phyloP scores from a whole-genome alignment of 2,888 invertebrate species.

The Pollenia amentaria region DNA sequence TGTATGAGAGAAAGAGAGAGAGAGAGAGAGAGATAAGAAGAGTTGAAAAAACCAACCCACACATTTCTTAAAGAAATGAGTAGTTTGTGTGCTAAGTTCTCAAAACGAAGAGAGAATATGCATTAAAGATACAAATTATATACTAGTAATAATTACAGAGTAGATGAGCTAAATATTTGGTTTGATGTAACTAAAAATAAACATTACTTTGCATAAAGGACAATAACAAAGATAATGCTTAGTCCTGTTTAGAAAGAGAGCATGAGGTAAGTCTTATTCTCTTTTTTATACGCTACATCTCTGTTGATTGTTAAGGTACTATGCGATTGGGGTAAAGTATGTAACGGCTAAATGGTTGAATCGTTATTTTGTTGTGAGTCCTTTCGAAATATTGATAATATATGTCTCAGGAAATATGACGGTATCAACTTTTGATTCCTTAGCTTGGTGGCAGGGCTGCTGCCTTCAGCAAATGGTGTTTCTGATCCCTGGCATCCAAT shows the following conservation, averaged over 20 bases:
- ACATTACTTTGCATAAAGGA: conserved; percentile 73
- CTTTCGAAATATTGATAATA: too few relatives aligned
- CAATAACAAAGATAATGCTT: conserved; percentile 21
- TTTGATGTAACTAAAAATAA: conserved; percentile 70
- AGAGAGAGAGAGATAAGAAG: neutral
- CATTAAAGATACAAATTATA: neutral
- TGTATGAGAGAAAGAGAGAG: neutral
- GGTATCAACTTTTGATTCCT: neutral
- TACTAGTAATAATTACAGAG: conserved; percentile 51
- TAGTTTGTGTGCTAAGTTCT: too few relatives aligned
- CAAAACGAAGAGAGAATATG: conserved; percentile 7
- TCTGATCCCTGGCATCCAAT: too few relatives aligned
- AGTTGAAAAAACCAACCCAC: neutral
- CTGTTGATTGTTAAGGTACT: too few relatives aligned
- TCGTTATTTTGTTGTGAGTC: too few relatives aligned
- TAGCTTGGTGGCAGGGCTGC: too few relatives aligned
- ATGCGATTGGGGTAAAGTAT: too few relatives aligned
- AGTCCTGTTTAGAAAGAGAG: conserved; percentile 1
- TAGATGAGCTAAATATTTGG: conserved; percentile 64
- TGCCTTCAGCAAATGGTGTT: too few relatives aligned
- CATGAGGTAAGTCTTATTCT: neutral
- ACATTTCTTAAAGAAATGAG: conserved; percentile 21
- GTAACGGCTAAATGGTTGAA: too few relatives aligned
- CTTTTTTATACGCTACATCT: too few relatives aligned
- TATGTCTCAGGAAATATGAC: neutral